A percentile compares a stretch with the other conserved stretches of the same genome.
Evolutionary conservation across 2,797 vertebrate species (phyloP).

Genomic region (Chaetodon trifasciatus): DNA sequence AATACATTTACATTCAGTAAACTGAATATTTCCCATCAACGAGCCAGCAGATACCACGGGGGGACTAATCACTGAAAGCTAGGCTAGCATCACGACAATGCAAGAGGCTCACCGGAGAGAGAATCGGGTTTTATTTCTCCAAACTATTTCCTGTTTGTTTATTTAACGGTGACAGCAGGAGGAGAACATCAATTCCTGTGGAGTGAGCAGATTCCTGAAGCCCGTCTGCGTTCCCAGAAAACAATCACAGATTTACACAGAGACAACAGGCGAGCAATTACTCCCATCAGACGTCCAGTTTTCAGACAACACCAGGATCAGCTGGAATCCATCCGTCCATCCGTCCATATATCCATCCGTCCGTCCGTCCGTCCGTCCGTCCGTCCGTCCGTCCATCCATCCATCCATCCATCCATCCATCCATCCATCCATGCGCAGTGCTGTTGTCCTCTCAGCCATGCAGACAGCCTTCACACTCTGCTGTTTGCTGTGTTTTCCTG

Average conservation of each 20-base stretch:
- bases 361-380: too few species aligned
- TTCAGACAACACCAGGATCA: background rate
- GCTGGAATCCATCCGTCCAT: background rate
- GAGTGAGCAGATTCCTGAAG: slow-evolving; percentile 35
- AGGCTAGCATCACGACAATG: background rate
- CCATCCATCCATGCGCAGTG: background rate
- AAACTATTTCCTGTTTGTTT: slow-evolving; percentile 15
- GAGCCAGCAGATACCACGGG: background rate
- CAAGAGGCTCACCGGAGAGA: background rate
- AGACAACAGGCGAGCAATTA: slow-evolving; percentile 6
- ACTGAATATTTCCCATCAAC: background rate
- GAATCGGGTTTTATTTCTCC: background rate
- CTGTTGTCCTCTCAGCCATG: slow-evolving; percentile 10
- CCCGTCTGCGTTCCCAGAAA: slow-evolving; percentile 28
- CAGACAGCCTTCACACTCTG: slow-evolving; percentile 43
- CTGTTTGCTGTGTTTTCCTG: slow-evolving; percentile 39
- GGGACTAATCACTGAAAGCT: background rate
- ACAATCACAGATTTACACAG: slow-evolving; percentile 26
- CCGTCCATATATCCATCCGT: too few species aligned
- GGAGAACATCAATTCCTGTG: slow-evolving; percentile 15
- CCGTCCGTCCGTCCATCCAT: slow-evolving; percentile 30
- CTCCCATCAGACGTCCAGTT: background rate
- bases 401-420: slow-evolving; percentile 3
- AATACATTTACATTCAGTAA: background rate
- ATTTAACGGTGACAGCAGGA: slow-evolving; percentile 30